These are phyloP conservation scores for Parambassis ranga DNA, from an alignment of 2,797 vertebrate genomes.

Conservation along the genomic window DNA sequence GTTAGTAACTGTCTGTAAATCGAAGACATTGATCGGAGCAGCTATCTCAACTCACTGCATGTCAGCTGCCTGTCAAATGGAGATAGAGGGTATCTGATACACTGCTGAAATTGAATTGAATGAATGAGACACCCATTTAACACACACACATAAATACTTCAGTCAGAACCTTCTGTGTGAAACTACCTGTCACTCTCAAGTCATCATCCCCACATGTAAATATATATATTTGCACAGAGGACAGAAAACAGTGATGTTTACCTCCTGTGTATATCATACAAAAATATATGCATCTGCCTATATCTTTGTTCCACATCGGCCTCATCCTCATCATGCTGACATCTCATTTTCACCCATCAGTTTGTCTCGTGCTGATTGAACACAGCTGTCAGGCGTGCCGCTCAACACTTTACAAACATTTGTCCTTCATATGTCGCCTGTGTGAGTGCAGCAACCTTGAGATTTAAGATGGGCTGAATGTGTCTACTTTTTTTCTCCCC, in stretches of 20 bases:
- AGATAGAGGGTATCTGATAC: constrained; percentile 67
- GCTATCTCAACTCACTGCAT: constrained; percentile 58
- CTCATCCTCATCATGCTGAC: constrained; percentile 54
- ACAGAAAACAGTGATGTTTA: not conserved
- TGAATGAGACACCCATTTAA: constrained; percentile 27
- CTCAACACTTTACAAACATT: constrained; percentile 40
- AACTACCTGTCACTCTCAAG: not conserved
- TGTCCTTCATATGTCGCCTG: constrained; percentile 53
- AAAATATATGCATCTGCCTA: not conserved
- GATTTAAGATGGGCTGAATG: constrained; percentile 40
- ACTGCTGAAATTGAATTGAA: too few species aligned
- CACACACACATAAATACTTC: not conserved
- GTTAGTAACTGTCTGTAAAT: constrained; percentile 56
- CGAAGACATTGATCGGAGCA: constrained; percentile 69
- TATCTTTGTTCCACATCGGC: constrained; percentile 26
- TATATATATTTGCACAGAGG: constrained; percentile 8
- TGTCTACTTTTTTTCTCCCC: constrained; percentile 6
- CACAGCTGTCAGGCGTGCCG: constrained; percentile 50
- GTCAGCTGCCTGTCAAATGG: constrained; percentile 66
- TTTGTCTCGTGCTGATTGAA: constrained; percentile 48
- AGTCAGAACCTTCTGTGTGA: not conserved
- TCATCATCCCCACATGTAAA: constrained; percentile 1
- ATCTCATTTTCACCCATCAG: constrained; percentile 68
- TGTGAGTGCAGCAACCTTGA: constrained; percentile 46
- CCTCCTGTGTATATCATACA: not conserved